Base-by-base conservation (phyloP, 2,888 invertebrate species). In the Diplolepis rosae region DNA sequence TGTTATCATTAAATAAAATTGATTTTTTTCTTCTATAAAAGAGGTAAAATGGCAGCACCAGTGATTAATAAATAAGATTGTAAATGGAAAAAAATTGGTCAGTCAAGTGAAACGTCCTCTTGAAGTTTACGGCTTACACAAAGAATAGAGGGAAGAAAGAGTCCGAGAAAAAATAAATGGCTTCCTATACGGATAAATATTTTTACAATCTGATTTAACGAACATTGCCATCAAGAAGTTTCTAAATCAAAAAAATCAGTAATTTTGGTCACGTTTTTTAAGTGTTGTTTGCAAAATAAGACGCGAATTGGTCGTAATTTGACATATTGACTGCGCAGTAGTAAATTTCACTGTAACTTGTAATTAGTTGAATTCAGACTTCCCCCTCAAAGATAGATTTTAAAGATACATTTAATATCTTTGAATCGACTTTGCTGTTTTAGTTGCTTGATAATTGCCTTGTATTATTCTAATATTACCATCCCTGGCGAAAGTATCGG, bases 21-120 rank as follows among this genome's bases (percentile, higher is more conserved):
- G 11, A 11, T 22, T 22, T 1, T 35, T 22, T 56, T 61, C 27
- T 39, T 39, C 61, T 61, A 39, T 27, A n/a, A 39, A 61, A 24
- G 27, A 22, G 27, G 22, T 50, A 32, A 61, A 61, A 39, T 27
- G 15, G 24, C 61, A 61, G 61, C 39, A 61, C 61, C 27, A 24
- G 61, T 35, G 24, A 61, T 35, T 61, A 56, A 61, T 61, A 61
- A 61, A 61, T 61, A 61, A 27, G n/a, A n/a, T n/a, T 7, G 61
- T 35, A 61, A 61, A 24, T 11, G 32, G 30, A 24, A 61, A 11
- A 61, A 9, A 22, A 61, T 39, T 35, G 2, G 27, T 61, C 39
- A 61, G 27, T 39, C 24, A 7, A 39, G 24, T 61, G 24, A 6
- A 61, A 27, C 24, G 39, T 39, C 24, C 7, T 39, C 61, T 61